Evolutionary conservation across 2,113 vertebrate genomes (phyloP).

Genomic region (Dunckerocampus dactyliophorus): DNA sequence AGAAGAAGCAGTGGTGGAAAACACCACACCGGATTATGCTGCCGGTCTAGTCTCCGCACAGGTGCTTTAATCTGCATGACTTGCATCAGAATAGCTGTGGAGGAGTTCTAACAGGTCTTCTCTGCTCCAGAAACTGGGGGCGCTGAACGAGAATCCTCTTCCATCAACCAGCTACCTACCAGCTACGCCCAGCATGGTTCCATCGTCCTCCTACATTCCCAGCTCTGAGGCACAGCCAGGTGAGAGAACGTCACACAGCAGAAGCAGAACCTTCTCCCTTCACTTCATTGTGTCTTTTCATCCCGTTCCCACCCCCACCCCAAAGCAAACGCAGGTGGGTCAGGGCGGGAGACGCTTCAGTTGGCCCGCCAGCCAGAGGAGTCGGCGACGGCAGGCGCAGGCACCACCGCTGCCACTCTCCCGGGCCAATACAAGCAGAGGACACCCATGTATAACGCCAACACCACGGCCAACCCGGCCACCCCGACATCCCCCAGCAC

Average conservation of each 20-base stretch:
- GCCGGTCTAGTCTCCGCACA: constrained; percentile 95
- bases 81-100: too few relatives aligned
- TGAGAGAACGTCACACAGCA: constrained; percentile 14
- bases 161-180: constrained; percentile 98
- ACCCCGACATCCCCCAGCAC: constrained; percentile 80
- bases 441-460: constrained; percentile 92
- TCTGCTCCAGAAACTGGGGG: constrained; percentile 86
- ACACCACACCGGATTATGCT: constrained; percentile 94
- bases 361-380: constrained; percentile 85
- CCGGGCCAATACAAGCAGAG: constrained; percentile 92
- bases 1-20: constrained; percentile 91
- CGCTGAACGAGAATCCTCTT: constrained; percentile 86
- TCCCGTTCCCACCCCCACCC: not conserved
- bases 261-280: not conserved
- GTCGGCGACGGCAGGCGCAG: constrained; percentile 68
- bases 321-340: constrained; percentile 69
- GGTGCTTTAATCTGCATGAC: constrained; percentile 61
- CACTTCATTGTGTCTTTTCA: not conserved
- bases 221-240: constrained; percentile 84
- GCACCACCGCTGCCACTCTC: constrained; percentile 73
- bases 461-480: constrained; percentile 74
- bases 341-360: constrained; percentile 84
- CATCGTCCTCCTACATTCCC: constrained; percentile 91
- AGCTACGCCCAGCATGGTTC: constrained; percentile 93
- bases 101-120: not conserved